Evolutionary conservation across 2,113 vertebrate genomes (phyloP).

Genomic region (Salvelinus sp.): DNA sequence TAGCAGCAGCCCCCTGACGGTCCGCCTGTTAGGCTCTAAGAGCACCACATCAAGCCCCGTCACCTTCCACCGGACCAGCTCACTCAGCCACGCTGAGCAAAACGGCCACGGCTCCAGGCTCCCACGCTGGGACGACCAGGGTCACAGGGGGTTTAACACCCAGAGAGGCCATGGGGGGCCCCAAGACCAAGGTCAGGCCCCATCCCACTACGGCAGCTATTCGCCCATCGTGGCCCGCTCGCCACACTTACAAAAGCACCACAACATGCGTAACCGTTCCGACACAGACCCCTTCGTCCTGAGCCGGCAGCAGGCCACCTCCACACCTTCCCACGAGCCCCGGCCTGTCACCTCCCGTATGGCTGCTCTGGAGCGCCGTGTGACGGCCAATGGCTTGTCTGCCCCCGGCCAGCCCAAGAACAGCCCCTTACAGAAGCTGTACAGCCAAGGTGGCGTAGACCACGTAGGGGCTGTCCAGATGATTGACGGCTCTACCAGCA

Average conservation of each 20-base stretch:
- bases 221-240: constrained; percentile 70
- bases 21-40: constrained; percentile 70
- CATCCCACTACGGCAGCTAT: constrained; percentile 42
- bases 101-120: constrained; percentile 72
- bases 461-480: constrained; percentile 76
- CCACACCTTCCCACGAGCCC: constrained; percentile 52
- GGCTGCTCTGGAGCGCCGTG: constrained; percentile 74
- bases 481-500: constrained; percentile 83
- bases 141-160: constrained; percentile 16
- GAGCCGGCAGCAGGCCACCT: constrained; percentile 71
- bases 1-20: constrained; percentile 69
- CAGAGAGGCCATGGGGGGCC: constrained; percentile 24
- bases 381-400: constrained; percentile 79
- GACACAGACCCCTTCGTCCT: constrained; percentile 78
- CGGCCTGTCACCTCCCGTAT: constrained; percentile 62
- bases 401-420: constrained; percentile 61
- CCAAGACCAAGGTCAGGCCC: constrained; percentile 44
- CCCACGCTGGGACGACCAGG: constrained; percentile 35
- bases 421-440: constrained; percentile 52
- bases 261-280: constrained; percentile 68
- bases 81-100: constrained; percentile 75
- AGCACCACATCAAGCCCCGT: constrained; percentile 78
- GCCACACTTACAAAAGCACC: constrained; percentile 60
- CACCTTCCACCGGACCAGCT: constrained; percentile 70
- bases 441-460: constrained; percentile 29